phyloP scores from a whole-genome alignment of 2,113 vertebrate genomes.

The Pseudonaja textilis region DNA sequence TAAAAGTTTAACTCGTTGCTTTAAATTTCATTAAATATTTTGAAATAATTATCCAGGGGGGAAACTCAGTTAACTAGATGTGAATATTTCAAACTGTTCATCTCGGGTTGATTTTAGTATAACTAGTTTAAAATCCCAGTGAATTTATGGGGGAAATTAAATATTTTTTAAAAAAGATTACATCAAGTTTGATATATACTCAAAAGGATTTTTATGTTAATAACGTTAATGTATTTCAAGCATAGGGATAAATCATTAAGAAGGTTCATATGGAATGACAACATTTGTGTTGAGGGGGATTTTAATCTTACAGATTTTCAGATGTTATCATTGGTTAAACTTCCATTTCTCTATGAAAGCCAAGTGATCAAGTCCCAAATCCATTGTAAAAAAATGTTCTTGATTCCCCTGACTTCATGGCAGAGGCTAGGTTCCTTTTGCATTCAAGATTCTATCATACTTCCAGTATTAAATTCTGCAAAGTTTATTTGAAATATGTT shows the following conservation, averaged over 20 bases:
- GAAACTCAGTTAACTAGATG: not conserved
- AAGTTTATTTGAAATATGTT: not conserved
- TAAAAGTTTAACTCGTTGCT: not conserved
- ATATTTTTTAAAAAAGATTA: not conserved
- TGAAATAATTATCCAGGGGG: not conserved
- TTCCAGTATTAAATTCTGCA: not conserved
- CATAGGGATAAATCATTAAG: not conserved
- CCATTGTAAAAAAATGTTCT: not conserved
- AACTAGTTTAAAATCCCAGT: not conserved
- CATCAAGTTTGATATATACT: not conserved
- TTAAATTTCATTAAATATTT: not conserved
- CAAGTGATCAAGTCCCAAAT: not conserved
- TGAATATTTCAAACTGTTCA: not conserved
- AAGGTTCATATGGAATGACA: not conserved
- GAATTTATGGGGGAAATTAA: not conserved
- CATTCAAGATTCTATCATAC: not conserved
- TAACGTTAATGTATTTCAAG: not conserved
- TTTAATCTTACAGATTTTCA: not conserved
- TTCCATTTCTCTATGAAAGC: not conserved
- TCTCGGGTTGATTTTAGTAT: not conserved
- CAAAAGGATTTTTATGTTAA: not conserved
- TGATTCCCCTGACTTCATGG: not conserved
- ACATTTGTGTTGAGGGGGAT: not conserved
- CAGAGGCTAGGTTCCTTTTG: not conserved
- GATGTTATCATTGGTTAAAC: not conserved